Evolutionary conservation across 1,140 invertebrate species (phyloP).

Genomic region (Idris sp.): DNA sequence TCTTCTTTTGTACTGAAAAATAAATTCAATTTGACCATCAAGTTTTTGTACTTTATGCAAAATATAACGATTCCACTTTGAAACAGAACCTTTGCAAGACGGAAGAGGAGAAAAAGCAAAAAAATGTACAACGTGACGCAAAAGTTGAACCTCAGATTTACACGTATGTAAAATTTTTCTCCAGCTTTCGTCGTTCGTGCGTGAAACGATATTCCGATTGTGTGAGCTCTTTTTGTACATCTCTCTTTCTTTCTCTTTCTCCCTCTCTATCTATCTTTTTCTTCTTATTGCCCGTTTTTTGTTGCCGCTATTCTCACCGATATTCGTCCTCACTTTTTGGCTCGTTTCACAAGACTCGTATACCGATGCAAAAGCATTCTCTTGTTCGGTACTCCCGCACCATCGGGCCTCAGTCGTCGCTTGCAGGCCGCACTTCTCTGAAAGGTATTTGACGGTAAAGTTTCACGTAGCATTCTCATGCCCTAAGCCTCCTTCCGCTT

Average conservation of each 20-base stretch:
- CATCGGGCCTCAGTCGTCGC: conserved; percentile 53
- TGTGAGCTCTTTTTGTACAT: conserved; percentile 37
- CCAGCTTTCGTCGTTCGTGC: conserved; percentile 59
- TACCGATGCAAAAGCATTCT: conserved; percentile 64
- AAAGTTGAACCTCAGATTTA: conserved; percentile 56
- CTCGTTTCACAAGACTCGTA: conserved; percentile 67
- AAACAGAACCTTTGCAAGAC: conserved; percentile 32
- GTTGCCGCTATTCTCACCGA: conserved; percentile 25
- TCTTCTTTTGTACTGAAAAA: background rate
- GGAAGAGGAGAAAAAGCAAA: no score
- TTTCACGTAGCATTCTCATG: conserved; percentile 52
- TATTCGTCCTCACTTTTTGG: conserved; percentile 65
- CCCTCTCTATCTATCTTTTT: conserved; percentile 16
- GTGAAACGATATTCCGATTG: conserved; percentile 68
- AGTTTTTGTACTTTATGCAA: conserved; percentile 33
- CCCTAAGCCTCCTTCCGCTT: conserved; percentile 56
- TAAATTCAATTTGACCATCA: conserved; percentile 4
- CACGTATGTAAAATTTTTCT: conserved; percentile 56
- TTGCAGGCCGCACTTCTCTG: conserved; percentile 58
- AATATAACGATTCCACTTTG: conserved; percentile 58
- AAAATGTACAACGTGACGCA: conserved; percentile 8
- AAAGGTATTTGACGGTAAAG: conserved; percentile 63
- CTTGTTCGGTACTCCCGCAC: conserved; percentile 61
- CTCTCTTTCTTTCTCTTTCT: conserved; percentile 24
- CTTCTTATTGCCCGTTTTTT: conserved; percentile 34